These are phyloP conservation scores for Eretmocerus hayati DNA, from an alignment of 2,888 invertebrate genomes.

Conservation along the genomic window DNA sequence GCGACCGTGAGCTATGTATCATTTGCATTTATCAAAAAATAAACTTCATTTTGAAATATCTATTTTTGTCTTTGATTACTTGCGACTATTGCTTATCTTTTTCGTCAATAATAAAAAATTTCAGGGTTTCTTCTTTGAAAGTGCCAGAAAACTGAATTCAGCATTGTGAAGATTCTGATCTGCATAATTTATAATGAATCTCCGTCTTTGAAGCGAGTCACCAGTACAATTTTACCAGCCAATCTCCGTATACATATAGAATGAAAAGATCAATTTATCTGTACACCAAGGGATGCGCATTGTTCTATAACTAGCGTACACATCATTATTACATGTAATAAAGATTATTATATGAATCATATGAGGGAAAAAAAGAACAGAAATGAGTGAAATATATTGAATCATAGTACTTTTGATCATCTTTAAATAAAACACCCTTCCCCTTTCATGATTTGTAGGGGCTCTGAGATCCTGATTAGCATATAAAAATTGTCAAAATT, in stretches of 20 bases:
- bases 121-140: too few species aligned
- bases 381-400: conserved; percentile 20
- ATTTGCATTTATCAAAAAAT: too few species aligned
- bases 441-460: too few species aligned
- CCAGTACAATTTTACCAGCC: conserved; percentile 24
- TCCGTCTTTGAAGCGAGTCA: conserved; percentile 19
- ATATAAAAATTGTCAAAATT: too few species aligned
- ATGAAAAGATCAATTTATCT: conserved; percentile 13
- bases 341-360: conserved; percentile 23
- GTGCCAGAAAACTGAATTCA: too few species aligned
- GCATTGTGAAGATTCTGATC: too few species aligned
- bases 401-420: conserved; percentile 7
- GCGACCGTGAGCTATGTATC: too few species aligned
- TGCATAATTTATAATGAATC: conserved; percentile 16
- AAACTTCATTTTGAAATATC: too few species aligned
- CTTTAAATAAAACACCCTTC: background rate
- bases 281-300: conserved; percentile 4
- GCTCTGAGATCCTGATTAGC: too few species aligned
- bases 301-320: conserved; percentile 16
- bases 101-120: too few species aligned
- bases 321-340: conserved; percentile 23
- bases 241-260: conserved; percentile 10
- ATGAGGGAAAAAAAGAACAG: conserved; percentile 12
- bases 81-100: too few species aligned
- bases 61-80: too few species aligned